phyloP scores from a whole-genome alignment of 2,888 invertebrate genomes.

The Epicampocera succincta region DNA sequence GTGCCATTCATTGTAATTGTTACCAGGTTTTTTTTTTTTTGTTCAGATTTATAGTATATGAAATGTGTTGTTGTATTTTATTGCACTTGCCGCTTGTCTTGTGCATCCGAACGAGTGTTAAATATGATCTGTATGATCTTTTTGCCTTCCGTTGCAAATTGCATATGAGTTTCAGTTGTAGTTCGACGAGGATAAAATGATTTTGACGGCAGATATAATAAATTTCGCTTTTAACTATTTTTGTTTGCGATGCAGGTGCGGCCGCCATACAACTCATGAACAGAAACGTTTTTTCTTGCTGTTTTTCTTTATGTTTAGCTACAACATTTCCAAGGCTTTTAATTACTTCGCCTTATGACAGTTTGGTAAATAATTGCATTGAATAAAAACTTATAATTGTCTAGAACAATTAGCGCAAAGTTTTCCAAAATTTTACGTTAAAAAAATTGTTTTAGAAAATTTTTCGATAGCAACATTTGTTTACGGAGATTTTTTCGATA shows the following conservation, averaged over 20 bases:
- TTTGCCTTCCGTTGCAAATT: slow-evolving; percentile 14
- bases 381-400: not conserved
- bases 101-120: slow-evolving; percentile 18
- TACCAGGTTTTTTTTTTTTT: not conserved
- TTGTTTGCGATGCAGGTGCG: not conserved
- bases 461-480: not conserved
- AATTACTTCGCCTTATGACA: too few relatives aligned
- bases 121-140: slow-evolving; percentile 10
- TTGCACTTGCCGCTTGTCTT: not conserved
- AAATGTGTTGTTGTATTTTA: not conserved
- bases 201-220: slow-evolving; percentile 15
- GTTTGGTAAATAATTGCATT: too few relatives aligned
- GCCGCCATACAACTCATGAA: not conserved
- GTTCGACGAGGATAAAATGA: slow-evolving; percentile 7
- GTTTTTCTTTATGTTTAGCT: too few relatives aligned
- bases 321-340: too few relatives aligned
- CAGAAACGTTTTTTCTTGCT: too few relatives aligned
- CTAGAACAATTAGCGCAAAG: not conserved
- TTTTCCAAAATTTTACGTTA: not conserved
- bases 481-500: not conserved
- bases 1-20: not conserved
- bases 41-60: not conserved
- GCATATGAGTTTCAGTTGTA: not conserved
- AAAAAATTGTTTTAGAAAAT: not conserved
- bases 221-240: not conserved